Conservation (phyloP, 2,888 invertebrate species). For the Xestoiulus laeticollis region DNA sequence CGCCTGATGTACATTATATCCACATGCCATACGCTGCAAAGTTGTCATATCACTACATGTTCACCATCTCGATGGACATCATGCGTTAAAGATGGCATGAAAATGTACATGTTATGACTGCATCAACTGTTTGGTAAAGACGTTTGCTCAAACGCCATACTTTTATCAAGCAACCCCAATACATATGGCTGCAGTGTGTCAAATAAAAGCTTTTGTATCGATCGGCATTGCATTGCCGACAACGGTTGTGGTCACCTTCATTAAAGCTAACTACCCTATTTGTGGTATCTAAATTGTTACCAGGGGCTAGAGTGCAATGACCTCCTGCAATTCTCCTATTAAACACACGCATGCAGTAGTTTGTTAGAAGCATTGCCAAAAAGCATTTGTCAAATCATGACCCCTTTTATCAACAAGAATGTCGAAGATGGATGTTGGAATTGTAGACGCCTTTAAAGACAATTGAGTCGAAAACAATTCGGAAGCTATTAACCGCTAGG, state of each 20-base stretch:
- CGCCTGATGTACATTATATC: too few relatives aligned
- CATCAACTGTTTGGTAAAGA: too few relatives aligned
- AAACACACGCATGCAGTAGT: not conserved
- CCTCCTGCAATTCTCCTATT: not conserved
- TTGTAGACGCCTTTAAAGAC: not conserved
- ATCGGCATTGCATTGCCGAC: not conserved
- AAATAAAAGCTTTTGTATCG: not conserved
- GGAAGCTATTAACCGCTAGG: not conserved
- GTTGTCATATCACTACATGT: too few relatives aligned
- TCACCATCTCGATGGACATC: too few relatives aligned
- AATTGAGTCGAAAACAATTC: not conserved
- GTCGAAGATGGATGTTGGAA: not conserved
- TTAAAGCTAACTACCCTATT: not conserved
- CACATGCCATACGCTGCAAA: too few relatives aligned
- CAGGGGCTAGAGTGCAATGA: not conserved
- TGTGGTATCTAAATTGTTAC: not conserved
- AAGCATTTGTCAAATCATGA: not conserved
- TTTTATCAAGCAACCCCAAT: too few relatives aligned
- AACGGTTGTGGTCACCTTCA: not conserved
- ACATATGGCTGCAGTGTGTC: too few relatives aligned
- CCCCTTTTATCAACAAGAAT: conserved; percentile 26
- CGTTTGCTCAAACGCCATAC: too few relatives aligned
- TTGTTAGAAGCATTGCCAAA: not conserved
- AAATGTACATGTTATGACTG: too few relatives aligned
- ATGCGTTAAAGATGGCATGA: too few relatives aligned